Conservation (phyloP, 2,797 vertebrate species). For the Sciaenops ocellatus region DNA sequence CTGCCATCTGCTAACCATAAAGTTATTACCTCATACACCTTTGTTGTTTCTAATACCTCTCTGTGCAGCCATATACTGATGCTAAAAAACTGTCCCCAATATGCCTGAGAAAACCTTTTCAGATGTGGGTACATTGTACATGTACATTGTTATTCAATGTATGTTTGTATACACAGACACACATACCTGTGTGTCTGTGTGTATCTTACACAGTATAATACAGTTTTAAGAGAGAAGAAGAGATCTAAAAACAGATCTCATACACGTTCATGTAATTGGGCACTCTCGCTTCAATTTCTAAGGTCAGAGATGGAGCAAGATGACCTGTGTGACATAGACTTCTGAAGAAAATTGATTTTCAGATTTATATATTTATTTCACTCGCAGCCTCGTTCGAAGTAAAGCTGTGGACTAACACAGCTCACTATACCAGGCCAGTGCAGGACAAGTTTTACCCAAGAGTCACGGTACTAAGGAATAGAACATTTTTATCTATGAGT, state of each 20-base stretch:
- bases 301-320: conserved; percentile 25
- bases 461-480: not conserved
- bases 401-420: conserved; percentile 7
- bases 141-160: not conserved
- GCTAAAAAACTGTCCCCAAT: not conserved
- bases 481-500: not conserved
- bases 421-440: not conserved
- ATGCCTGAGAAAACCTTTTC: not conserved
- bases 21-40: conserved; percentile 2
- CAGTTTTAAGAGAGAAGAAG: not conserved
- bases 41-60: not conserved
- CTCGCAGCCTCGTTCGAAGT: not conserved
- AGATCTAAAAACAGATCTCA: conserved; percentile 10
- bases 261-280: conserved; percentile 14
- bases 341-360: conserved; percentile 32
- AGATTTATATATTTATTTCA: conserved; percentile 43
- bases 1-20: not conserved
- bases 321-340: conserved; percentile 26
- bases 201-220: not conserved
- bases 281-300: conserved; percentile 12
- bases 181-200: not conserved
- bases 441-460: not conserved
- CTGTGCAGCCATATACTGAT: not conserved
- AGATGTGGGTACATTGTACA: not conserved
- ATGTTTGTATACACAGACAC: not conserved